Evolutionary conservation across 2,113 vertebrate species (phyloP).

Genomic region (Neofelis nebulosa): DNA sequence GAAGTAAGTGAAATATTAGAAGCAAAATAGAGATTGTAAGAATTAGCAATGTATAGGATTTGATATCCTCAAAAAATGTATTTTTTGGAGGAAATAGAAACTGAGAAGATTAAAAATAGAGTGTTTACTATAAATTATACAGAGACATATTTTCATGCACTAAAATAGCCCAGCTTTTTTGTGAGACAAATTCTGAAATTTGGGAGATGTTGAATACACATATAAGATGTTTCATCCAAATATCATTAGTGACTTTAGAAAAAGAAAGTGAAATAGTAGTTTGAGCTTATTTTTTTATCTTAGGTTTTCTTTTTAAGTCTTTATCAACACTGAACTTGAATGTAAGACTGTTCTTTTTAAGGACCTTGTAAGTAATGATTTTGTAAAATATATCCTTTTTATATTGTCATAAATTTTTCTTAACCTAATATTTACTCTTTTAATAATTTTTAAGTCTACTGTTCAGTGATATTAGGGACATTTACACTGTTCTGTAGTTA

Average conservation of each 20-base stretch:
- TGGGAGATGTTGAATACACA: not conserved
- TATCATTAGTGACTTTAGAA: not conserved
- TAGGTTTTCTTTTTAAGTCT: not conserved
- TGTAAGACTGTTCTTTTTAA: not conserved
- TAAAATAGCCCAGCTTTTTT: not conserved
- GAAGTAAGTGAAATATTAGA: not conserved
- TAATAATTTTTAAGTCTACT: not conserved
- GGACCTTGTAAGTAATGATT: not conserved
- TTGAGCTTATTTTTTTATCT: not conserved
- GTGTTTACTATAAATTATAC: not conserved
- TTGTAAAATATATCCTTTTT: not conserved
- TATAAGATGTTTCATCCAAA: not conserved
- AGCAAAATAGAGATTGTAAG: not conserved
- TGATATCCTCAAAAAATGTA: not conserved
- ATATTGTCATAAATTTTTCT: not conserved
- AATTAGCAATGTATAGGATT: not conserved
- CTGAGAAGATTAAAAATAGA: not conserved
- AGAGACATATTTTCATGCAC: not conserved
- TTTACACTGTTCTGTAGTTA: not conserved
- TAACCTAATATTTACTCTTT: not conserved
- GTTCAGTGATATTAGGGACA: not conserved
- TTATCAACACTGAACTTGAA: not conserved
- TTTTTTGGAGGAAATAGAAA: not conserved
- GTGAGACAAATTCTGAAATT: not conserved
- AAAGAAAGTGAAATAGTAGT: not conserved